These are phyloP conservation scores for Zaprionus tsacasi DNA, from an alignment of 1,140 invertebrate genomes.

Conservation along the genomic window DNA sequence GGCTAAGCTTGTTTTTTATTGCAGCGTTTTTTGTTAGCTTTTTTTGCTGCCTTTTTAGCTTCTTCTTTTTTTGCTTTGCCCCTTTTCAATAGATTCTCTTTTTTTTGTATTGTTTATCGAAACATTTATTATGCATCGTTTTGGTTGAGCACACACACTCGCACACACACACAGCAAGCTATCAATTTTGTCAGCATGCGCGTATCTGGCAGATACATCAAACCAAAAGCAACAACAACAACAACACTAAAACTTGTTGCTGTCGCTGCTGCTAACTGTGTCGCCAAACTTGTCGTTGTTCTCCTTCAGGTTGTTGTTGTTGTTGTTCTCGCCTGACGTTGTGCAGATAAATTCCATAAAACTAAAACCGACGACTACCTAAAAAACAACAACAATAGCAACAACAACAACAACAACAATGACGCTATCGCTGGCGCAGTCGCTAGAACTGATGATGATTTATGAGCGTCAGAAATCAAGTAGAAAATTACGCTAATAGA, in stretches of 20 bases:
- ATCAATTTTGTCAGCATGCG: conserved; percentile 74
- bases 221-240: conserved; percentile 42
- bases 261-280: conserved; percentile 63
- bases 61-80: conserved; percentile 10
- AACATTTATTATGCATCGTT: conserved; percentile 81
- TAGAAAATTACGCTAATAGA: conserved; percentile 82
- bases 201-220: conserved; percentile 78
- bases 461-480: conserved; percentile 83
- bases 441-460: conserved; percentile 77
- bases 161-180: conserved; percentile 57
- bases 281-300: conserved; percentile 67
- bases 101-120: conserved; percentile 68
- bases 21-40: conserved; percentile 1
- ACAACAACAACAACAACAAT: conserved; percentile 44
- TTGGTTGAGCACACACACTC: conserved; percentile 62
- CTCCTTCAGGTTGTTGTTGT: conserved; percentile 24
- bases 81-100: conserved; percentile 68
- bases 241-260: conserved; percentile 49
- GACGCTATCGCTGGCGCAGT: conserved; percentile 65
- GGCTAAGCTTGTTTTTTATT: conserved; percentile 49
- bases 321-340: conserved; percentile 28
- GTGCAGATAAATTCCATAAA: conserved; percentile 73
- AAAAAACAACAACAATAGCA: conserved; percentile 53
- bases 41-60: neutral
- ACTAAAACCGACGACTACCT: conserved; percentile 71